A percentile compares a stretch with the other conserved stretches of the same genome.
These are phyloP conservation scores for Bufotes viridis DNA, from an alignment of 2,797 vertebrate genomes.

Conservation along the genomic window DNA sequence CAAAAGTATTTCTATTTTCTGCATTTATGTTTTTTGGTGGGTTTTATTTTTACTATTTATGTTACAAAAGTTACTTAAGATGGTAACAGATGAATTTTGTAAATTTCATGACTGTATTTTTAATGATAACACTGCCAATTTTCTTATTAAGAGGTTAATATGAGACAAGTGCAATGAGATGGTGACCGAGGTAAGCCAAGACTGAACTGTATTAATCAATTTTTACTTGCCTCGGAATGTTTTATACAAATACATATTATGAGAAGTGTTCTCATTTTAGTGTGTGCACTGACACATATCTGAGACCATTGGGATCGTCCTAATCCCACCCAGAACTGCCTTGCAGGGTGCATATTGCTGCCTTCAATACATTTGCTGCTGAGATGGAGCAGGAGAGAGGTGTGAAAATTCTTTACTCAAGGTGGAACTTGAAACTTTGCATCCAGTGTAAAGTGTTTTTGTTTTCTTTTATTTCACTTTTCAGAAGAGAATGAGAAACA, in stretches of 20 bases:
- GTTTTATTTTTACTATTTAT: conserved; percentile 51
- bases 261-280: background rate
- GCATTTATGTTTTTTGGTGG: background rate
- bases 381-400: background rate
- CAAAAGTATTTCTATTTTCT: conserved; percentile 47
- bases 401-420: background rate
- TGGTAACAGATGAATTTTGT: background rate
- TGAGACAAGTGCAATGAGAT: background rate
- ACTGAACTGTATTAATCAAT: background rate
- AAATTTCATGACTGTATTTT: conserved; percentile 26
- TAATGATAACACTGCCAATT: conserved; percentile 45
- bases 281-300: conserved; percentile 32
- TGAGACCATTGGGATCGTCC: background rate
- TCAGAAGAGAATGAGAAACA: background rate
- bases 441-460: background rate
- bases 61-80: conserved; percentile 24
- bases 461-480: conserved; percentile 24
- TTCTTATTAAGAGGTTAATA: background rate
- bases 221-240: background rate
- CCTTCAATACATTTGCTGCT: conserved; percentile 8
- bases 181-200: background rate
- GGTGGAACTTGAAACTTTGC: conserved; percentile 23
- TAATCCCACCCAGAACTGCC: background rate
- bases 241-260: conserved; percentile 23
- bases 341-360: background rate